Percentiles rank a stretch among this genome's conserved stretches.
phyloP scores from a whole-genome alignment of 2,113 vertebrate species.

The Rhinoderma darwinii region DNA sequence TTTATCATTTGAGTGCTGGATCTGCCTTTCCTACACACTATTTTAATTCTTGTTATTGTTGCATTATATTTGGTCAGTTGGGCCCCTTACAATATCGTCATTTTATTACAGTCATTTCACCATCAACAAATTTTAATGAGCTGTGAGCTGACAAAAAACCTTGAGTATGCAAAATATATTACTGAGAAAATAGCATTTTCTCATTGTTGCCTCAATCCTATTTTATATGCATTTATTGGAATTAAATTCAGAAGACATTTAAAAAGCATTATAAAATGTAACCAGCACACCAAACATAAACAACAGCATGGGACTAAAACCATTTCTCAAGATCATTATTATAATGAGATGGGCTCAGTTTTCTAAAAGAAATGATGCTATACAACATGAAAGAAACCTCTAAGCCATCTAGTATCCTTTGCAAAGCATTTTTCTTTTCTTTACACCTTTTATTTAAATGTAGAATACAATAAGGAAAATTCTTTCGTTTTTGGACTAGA shows the following conservation, averaged over 20 bases:
- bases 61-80: constrained; percentile 88
- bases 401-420: too few species aligned
- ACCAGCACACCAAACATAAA: constrained; percentile 38
- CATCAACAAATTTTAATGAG: constrained; percentile 19
- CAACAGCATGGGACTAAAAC: background rate
- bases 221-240: constrained; percentile 90
- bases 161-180: constrained; percentile 72
- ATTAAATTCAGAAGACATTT: constrained; percentile 90
- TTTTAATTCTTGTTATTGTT: constrained; percentile 87
- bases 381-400: background rate
- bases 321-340: constrained; percentile 56
- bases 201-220: constrained; percentile 92
- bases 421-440: too few species aligned
- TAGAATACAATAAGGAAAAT: too few species aligned
- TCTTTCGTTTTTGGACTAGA: too few species aligned
- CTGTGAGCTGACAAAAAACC: constrained; percentile 65
- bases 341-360: constrained; percentile 67
- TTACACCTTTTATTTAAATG: too few species aligned
- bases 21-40: too few species aligned
- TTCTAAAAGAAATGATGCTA: constrained; percentile 64
- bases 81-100: constrained; percentile 86
- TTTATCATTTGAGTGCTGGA: too few species aligned
- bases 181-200: constrained; percentile 83
- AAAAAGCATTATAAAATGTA: constrained; percentile 69
- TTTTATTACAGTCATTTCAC: constrained; percentile 75